Base-by-base conservation (phyloP, 1,140 invertebrate species). In the Drosophila insularis region DNA sequence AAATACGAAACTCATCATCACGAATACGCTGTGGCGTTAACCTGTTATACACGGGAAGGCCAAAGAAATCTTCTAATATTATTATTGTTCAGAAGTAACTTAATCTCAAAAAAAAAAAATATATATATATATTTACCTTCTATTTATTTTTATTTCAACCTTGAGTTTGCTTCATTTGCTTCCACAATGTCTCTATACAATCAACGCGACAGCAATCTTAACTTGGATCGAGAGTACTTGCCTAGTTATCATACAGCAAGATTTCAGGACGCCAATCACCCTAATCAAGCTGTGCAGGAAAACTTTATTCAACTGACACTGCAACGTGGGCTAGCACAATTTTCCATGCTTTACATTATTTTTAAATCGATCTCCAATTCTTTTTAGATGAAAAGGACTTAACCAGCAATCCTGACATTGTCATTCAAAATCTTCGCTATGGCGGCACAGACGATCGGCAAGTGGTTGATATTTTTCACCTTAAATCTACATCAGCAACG, bases 381-480 rank as follows among this genome's bases (percentile, higher is more conserved):
- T 7, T 27, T 66, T 14, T 39, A 87, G 84, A 89, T 27, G 32
- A 53, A 1, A 59, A 31, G 11, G 85, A 80, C 0, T 40, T 89
- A 13, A 8, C 21, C 4, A 7, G 2, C 0, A 55, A 59, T 4
- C 55, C 55, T 6, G 68, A 19, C 2, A 67, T 89, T 7, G 71
- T 54, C 23, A 74, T 89, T 23, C 46, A 80, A 1, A 69, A 85
- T 62, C 60, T 91, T 11, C 68, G 78, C 4, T 91, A 91, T 43
- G 80, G 71, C 2, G 77, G 74, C 2, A 11, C 40, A 4, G 61
- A 56, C 7, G 90, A 87, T 70, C 72, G 74, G 3, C 86, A 77
- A 56, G 17, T 89, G 0, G 74, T 90, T 0, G 90, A 91, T 59
- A 54, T 91, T 7, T 91, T 82, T 11, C 79, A 68, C 43, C 72